Percentiles rank a stretch among this genome's conserved stretches.
These are phyloP conservation scores for Bradynema listronoti DNA, from an alignment of 1,140 invertebrate species.

Conservation along the genomic window DNA sequence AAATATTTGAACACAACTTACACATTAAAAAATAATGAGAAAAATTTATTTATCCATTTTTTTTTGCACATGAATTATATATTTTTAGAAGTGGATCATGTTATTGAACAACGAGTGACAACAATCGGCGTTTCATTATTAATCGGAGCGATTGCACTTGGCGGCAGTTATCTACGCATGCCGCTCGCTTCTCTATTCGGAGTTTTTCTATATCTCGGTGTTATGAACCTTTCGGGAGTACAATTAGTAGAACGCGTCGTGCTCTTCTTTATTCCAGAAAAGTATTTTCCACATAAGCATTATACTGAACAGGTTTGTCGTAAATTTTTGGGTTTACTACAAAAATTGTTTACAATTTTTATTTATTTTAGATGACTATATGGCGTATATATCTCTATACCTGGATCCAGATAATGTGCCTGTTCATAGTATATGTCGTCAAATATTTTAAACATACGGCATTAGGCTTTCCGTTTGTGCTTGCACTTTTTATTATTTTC, in stretches of 20 bases:
- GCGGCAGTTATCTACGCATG: constrained; percentile 74
- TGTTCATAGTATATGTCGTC: constrained; percentile 45
- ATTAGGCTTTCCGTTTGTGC: constrained; percentile 50
- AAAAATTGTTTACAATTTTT: neutral
- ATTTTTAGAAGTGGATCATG: constrained; percentile 46
- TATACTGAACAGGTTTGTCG: constrained; percentile 39
- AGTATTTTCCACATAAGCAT: constrained; percentile 41
- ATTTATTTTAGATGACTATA: constrained; percentile 41
- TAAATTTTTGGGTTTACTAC: neutral
- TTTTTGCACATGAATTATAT: neutral
- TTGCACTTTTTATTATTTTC: constrained; percentile 49
- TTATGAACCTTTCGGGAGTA: constrained; percentile 51
- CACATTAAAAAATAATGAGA: too few relatives aligned
- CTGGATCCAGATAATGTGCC: constrained; percentile 44
- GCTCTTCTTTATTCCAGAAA: constrained; percentile 50
- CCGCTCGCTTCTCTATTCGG: constrained; percentile 86
- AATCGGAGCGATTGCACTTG: constrained; percentile 50
- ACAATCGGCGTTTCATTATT: constrained; percentile 48
- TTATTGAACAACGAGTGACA: constrained; percentile 51
- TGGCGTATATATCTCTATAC: constrained; percentile 54
- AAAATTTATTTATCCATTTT: neutral
- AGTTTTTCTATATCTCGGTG: constrained; percentile 90
- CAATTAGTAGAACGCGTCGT: constrained; percentile 48
- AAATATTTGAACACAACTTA: too few relatives aligned
- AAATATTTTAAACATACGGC: constrained; percentile 42